These are phyloP conservation scores for Drosophila pegasa DNA, from an alignment of 2,888 invertebrate species.

Conservation along the genomic window DNA sequence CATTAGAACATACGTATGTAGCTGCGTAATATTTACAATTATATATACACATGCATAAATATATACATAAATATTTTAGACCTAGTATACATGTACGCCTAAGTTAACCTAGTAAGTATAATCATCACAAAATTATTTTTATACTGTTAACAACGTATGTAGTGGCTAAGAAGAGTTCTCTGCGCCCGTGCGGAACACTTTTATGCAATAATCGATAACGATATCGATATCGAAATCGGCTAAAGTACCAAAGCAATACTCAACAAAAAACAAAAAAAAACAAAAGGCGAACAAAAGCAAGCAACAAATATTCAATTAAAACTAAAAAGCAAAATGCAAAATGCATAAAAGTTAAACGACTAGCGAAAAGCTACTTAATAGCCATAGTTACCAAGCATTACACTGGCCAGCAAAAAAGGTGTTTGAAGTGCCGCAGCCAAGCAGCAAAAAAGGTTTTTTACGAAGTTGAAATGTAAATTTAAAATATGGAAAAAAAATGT, in stretches of 20 bases:
- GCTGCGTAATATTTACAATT: constrained; percentile 72
- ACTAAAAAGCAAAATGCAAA: constrained; percentile 14
- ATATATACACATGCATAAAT: constrained; percentile 46
- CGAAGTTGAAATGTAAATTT: neutral
- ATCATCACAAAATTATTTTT: constrained; percentile 77
- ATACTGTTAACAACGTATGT: constrained; percentile 64
- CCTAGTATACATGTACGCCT: constrained; percentile 57
- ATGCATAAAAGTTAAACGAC: neutral
- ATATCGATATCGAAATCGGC: constrained; percentile 76
- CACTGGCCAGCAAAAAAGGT: constrained; percentile 5
- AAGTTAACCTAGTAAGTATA: constrained; percentile 73
- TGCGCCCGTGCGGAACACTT: constrained; percentile 13
- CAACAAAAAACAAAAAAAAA: constrained; percentile 58
- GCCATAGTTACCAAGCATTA: constrained; percentile 56
- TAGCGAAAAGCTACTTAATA: constrained; percentile 52
- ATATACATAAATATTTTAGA: constrained; percentile 44
- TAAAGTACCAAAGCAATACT: constrained; percentile 86
- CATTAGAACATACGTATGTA: constrained; percentile 73
- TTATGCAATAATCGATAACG: constrained; percentile 47
- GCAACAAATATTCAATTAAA: constrained; percentile 59
- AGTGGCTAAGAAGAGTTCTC: constrained; percentile 26
- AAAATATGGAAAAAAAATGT: no score
- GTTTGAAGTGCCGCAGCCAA: neutral
- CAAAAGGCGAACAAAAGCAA: constrained; percentile 19
- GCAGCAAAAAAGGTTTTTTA: neutral